phyloP scores from a whole-genome alignment of 2,888 invertebrate species.

The Aradus depressus region DNA sequence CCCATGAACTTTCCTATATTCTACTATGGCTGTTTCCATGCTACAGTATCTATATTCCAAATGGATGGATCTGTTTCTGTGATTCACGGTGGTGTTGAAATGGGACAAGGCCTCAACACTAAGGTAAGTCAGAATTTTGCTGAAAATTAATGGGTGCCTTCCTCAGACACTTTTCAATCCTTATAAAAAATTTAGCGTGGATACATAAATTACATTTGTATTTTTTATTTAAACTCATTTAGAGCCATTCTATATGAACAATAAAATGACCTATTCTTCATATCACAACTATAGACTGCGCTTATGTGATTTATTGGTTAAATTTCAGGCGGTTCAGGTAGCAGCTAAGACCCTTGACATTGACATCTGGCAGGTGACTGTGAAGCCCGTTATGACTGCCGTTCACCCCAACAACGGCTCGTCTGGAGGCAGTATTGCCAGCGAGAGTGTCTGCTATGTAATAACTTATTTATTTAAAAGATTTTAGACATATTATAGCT shows the following conservation, averaged over 20 bases:
- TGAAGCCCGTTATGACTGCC: slow-evolving; percentile 53
- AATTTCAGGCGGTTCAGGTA: slow-evolving; percentile 62
- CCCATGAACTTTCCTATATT: slow-evolving; percentile 55
- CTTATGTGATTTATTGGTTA: too few species aligned
- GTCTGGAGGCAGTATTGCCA: slow-evolving; percentile 59
- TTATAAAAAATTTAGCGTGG: too few species aligned
- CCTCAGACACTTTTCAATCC: too few species aligned
- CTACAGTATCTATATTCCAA: slow-evolving; percentile 54
- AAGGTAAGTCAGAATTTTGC: too few species aligned
- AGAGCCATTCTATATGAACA: too few species aligned
- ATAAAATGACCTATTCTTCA: neutral
- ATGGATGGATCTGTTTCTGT: slow-evolving; percentile 60
- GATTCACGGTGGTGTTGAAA: slow-evolving; percentile 59
- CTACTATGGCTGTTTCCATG: slow-evolving; percentile 43
- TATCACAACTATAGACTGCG: neutral
- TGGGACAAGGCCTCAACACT: slow-evolving; percentile 74
- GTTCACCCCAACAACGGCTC: slow-evolving; percentile 53
- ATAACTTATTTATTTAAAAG: too few species aligned
- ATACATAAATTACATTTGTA: too few species aligned
- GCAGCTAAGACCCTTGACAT: slow-evolving; percentile 59
- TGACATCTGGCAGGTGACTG: slow-evolving; percentile 50
- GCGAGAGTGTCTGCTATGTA: slow-evolving; percentile 46
- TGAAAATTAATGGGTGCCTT: too few species aligned
- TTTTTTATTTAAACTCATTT: too few species aligned
- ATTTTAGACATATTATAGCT: too few species aligned